Conservation (phyloP, 2,113 vertebrate species). For the Strix uralensis region DNA sequence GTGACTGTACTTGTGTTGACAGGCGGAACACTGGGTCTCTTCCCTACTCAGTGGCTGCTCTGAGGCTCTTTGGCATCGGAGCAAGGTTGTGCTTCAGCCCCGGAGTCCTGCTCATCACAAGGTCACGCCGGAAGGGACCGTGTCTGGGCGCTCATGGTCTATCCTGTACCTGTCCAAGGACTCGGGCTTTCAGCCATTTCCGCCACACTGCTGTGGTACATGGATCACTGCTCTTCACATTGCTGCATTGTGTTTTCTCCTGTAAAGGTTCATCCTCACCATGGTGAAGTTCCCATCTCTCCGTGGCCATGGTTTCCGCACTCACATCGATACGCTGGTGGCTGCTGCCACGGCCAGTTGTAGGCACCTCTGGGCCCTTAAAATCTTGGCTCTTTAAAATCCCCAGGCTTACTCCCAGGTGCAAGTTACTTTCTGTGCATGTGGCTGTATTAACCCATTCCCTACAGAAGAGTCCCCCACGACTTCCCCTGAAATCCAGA, state of each 20-base stretch:
- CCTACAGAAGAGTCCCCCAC: too few relatives aligned
- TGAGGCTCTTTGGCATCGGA: neutral
- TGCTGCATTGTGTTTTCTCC: neutral
- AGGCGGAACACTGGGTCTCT: fast-evolving
- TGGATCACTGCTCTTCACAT: neutral
- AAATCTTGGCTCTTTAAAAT: neutral
- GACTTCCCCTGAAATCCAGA: neutral
- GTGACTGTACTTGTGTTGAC: neutral
- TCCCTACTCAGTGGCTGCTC: neutral
- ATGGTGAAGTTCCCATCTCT: too few relatives aligned
- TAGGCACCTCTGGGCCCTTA: too few relatives aligned
- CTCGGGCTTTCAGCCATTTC: neutral
- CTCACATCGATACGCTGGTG: too few relatives aligned
- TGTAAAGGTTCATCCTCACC: too few relatives aligned
- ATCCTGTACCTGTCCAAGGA: too few relatives aligned
- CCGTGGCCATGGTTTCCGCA: too few relatives aligned
- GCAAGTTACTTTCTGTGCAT: neutral
- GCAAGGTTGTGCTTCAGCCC: neutral
- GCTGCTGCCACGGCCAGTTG: too few relatives aligned
- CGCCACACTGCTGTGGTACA: fast-evolving
- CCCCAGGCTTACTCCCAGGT: neutral
- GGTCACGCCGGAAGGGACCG: neutral
- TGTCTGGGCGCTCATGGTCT: neutral
- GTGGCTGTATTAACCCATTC: neutral
- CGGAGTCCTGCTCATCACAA: fast-evolving